Base-by-base conservation (phyloP, 2,888 invertebrate genomes). In the Clistopyga incitator region DNA sequence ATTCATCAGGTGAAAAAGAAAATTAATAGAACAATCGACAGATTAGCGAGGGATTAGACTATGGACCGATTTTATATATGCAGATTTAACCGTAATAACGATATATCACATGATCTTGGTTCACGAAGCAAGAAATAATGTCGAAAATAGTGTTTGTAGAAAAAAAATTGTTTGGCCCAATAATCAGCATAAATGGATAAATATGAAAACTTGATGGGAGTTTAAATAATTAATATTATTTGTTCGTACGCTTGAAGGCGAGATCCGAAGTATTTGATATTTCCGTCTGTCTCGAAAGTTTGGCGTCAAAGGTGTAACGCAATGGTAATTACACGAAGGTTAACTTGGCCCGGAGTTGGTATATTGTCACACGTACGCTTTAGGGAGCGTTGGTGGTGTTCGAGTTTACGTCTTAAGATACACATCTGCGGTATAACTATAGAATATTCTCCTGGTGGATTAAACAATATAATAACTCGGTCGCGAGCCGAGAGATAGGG, bases 391-490 rank as follows among this genome's bases (percentile, higher is more conserved):
- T 47, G 50, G 54, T 42, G 45, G 54, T 47, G 54, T 25, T 74
- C 56, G 74, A 75, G 84, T 81, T 81, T 78, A 50, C 74, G 64
- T 70, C 80, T 78, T 71, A 52, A 59, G 56, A 77, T 11, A 79
- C 38, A 71, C 56, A 72, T 59, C 25, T 23, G 42, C 59, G n/a
- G 75, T 76, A 59, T 76, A 72, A 83, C 59, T 72, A 65, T 78
- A 54, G 56, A 64, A 78, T 84, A 74, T 47, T 74, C 72, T 80
- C 70, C 78, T 84, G 72, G 77, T 68, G 80, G 80, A 78, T 84
- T 83, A 84, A 84, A 80, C 83, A 84, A 84, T 80, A 84, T 80
- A 84, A 84, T 80, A 84, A 84, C 80, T 84, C 72, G 77, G 80
- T 80, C 59, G 77, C 29, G 77, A 38, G 18, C 23, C 50, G 72